Evolutionary conservation across 2,888 invertebrate species (phyloP), one percentile per base, ranked within the genome.

Genomic region (Pandemis cinnamomeana): DNA sequence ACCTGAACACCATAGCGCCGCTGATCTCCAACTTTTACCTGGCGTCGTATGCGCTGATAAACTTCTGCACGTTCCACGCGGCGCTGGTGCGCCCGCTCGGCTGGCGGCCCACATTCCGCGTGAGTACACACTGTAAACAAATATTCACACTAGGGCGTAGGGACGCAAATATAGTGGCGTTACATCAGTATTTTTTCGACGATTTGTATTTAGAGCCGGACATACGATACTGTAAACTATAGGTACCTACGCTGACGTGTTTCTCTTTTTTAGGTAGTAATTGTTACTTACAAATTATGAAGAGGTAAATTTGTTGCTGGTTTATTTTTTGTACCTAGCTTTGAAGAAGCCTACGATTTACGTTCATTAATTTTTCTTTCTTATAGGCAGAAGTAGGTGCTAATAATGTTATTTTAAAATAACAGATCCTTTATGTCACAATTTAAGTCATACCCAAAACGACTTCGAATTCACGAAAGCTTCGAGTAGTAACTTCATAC

Each of bases 61-160:
- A 99, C 93, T 98, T 98, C 93, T 98, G 98, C 87, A 98, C 98
- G 42, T 99, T 99, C 94, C 99, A 99, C 90, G 98, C 98, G 5
- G 97, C 98, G 0, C 94, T 98, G 58, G 96, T 98, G 42, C 96
- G 98, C 76, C 98, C 98, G 0, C 92, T 98, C 27, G 98, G 98
- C n/a, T 98, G 98, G 98, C 95, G 98, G 77, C 98, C 98, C 71
- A 98, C 97, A 3, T 98, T 98, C 89, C 96, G 96, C 91, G 98
- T 97, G 95, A 94, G 90, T 79, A 46, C 53, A 20, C 1, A 46
- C 58, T 48, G 68, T 66, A 36, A 71, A 62, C 72, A 67, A 67
- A 62, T 46, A 48, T 55, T 62, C 36, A 55, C 42, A 15, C 46
- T n/a, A 60, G 11, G 60, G 46, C 60, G 36, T 1, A 20, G 42